phyloP scores from a whole-genome alignment of 2,888 invertebrate species.

The Epinotia demarniana region DNA sequence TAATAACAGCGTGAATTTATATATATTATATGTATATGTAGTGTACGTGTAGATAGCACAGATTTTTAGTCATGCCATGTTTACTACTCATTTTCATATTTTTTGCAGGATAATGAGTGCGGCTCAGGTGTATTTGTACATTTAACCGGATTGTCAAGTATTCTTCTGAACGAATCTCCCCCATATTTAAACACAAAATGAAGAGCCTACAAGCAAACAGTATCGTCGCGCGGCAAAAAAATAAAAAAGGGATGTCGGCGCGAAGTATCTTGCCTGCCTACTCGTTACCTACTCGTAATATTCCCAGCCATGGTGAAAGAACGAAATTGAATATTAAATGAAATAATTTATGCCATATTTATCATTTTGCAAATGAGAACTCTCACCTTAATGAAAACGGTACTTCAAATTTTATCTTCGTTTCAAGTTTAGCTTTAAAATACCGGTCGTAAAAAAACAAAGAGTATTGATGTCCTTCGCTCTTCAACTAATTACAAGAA shows the following conservation, averaged over 20 bases:
- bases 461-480: background rate
- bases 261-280: constrained; percentile 64
- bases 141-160: constrained; percentile 70
- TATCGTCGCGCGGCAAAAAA: constrained; percentile 70
- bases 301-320: constrained; percentile 74
- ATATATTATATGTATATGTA: background rate
- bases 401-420: constrained; percentile 65
- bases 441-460: background rate
- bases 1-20: constrained; percentile 41
- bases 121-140: constrained; percentile 65
- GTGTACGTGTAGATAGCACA: background rate
- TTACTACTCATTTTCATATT: background rate
- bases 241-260: constrained; percentile 79
- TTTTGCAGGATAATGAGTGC: constrained; percentile 26
- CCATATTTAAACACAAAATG: constrained; percentile 81
- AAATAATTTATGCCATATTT: constrained; percentile 86
- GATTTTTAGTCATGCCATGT: background rate
- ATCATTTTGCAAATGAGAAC: constrained; percentile 84
- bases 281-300: constrained; percentile 69
- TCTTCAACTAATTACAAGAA: background rate
- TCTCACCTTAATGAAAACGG: constrained; percentile 83
- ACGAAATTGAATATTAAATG: constrained; percentile 85
- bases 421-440: constrained; percentile 47
- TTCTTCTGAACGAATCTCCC: constrained; percentile 76
- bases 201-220: constrained; percentile 79